Conservation (phyloP, 2,113 vertebrate species). For the Psittacus erithacus region DNA sequence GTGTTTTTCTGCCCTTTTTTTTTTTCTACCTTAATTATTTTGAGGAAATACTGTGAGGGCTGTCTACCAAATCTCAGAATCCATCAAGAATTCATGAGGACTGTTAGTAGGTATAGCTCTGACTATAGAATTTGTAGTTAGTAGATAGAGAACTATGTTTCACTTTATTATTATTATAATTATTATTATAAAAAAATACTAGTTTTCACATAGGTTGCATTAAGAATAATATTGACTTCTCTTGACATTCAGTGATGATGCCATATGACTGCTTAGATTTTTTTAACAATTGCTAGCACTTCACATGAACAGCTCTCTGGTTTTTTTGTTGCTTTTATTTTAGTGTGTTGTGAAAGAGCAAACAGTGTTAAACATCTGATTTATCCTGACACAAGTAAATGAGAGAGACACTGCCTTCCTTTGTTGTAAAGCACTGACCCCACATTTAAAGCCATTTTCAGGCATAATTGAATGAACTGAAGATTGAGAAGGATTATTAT, state of each 20-base stretch:
- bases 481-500: constrained; percentile 22
- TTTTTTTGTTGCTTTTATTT: background rate
- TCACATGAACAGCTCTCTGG: background rate
- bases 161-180: background rate
- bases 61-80: background rate
- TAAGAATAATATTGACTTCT: background rate
- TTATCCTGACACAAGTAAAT: background rate
- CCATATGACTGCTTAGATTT: background rate
- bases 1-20: background rate
- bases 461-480: background rate
- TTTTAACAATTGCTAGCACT: background rate
- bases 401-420: background rate
- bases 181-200: background rate
- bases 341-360: background rate
- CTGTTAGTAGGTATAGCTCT: background rate
- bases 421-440: constrained; percentile 26
- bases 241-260: background rate
- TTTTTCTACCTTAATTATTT: background rate
- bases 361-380: constrained; percentile 23
- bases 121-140: background rate
- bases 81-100: background rate
- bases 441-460: constrained; percentile 9
- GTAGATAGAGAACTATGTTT: background rate
- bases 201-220: background rate
- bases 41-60: background rate